Conservation (phyloP, 1,140 invertebrate species). For the Drosophila lowei region DNA sequence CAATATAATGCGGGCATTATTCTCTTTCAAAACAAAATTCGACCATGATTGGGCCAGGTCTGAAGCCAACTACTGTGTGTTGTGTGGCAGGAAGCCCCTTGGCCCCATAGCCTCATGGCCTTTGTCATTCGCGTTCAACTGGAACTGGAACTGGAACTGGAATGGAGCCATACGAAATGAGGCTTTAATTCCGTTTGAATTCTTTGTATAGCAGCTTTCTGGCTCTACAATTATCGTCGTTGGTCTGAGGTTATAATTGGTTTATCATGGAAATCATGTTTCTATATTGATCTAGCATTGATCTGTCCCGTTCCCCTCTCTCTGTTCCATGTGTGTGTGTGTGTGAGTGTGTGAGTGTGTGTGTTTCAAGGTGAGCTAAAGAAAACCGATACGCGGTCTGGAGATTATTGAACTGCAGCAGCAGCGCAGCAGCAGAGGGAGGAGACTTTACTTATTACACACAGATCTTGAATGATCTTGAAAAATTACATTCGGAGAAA, state of each 20-base stretch:
- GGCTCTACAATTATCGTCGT: constrained; percentile 48
- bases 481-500: no score
- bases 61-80: no score
- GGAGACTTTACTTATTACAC: constrained; percentile 14
- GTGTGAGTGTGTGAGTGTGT: background rate
- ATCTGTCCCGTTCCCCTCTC: constrained; percentile 2
- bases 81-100: no score
- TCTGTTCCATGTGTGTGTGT: no score
- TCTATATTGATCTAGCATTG: constrained; percentile 29
- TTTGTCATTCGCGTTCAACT: no score
- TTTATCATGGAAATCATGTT: constrained; percentile 38
- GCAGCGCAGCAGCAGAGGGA: background rate
- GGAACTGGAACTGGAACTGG: no score
- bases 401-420: constrained; percentile 42
- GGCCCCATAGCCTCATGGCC: no score
- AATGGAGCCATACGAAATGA: no score
- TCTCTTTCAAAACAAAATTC: no score
- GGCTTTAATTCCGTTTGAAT: no score
- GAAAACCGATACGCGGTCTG: constrained; percentile 24
- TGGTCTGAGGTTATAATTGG: constrained; percentile 43
- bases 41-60: no score
- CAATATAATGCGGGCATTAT: no score
- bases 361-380: constrained; percentile 45
- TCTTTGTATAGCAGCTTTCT: background rate
- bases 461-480: background rate